A percentile compares a stretch with the other conserved stretches of the same genome.
phyloP scores from a whole-genome alignment of 2,888 invertebrate species.

The Diarsia dahlii region DNA sequence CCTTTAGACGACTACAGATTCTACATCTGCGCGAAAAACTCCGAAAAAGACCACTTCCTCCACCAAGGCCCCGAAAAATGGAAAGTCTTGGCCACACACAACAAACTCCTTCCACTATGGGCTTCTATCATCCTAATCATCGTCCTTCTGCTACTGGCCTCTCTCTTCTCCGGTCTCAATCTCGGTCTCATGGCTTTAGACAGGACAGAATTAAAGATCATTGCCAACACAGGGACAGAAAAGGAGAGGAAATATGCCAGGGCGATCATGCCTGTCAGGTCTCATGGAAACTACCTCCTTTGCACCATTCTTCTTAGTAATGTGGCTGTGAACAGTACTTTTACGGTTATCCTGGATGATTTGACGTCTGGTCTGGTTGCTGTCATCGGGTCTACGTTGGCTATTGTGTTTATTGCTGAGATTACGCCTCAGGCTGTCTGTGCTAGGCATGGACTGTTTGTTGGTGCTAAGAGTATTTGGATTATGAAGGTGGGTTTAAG shows the following conservation, averaged over 20 bases:
- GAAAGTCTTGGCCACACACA: constrained; percentile 93
- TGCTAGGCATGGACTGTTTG: constrained; percentile 97
- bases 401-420: constrained; percentile 99
- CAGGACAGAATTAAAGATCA: constrained; percentile 98
- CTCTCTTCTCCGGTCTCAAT: constrained; percentile 99
- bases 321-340: constrained; percentile 98
- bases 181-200: constrained; percentile 99
- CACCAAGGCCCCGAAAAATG: constrained; percentile 93
- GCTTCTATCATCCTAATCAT: constrained; percentile 93
- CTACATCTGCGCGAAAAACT: constrained; percentile 83
- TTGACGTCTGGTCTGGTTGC: constrained; percentile 97
- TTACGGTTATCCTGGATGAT: constrained; percentile 98
- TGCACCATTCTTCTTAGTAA: constrained; percentile 95
- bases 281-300: constrained; percentile 98
- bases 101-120: constrained; percentile 95
- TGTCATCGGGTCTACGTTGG: constrained; percentile 96
- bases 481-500: constrained; percentile 93
- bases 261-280: constrained; percentile 97
- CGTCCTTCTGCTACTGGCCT: constrained; percentile 95
- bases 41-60: constrained; percentile 80
- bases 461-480: constrained; percentile 98
- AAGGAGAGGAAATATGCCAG: constrained; percentile 95
- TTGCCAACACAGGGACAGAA: constrained; percentile 97
- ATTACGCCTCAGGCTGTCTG: constrained; percentile 99
- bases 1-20: constrained; percentile 81